Evolutionary conservation across 2,113 vertebrate species (phyloP).

Genomic region (Conger conger): DNA sequence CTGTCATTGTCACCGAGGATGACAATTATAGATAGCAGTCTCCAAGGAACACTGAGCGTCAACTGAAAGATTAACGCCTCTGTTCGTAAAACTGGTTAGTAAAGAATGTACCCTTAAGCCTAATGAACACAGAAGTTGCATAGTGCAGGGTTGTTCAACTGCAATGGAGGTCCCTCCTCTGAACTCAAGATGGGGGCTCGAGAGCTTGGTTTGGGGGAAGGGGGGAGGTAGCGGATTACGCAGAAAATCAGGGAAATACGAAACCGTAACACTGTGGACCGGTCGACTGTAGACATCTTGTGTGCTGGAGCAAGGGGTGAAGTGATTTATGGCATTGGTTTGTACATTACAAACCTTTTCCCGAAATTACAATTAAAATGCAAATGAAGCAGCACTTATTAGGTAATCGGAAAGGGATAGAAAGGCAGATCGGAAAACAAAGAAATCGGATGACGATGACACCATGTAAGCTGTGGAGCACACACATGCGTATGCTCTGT

Average conservation of each 20-base stretch:
- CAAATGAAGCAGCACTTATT: slow-evolving; percentile 67
- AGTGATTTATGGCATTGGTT: slow-evolving; percentile 54
- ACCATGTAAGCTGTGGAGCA: slow-evolving; percentile 50
- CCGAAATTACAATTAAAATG: slow-evolving; percentile 60
- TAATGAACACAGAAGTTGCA: neutral
- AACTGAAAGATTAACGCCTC: neutral
- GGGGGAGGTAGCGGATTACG: neutral
- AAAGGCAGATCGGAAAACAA: slow-evolving; percentile 44
- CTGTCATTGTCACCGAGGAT: neutral
- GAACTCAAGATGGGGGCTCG: slow-evolving; percentile 36
- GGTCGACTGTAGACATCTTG: slow-evolving; percentile 62
- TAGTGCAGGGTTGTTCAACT: neutral
- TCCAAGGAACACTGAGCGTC: neutral
- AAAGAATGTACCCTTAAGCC: slow-evolving; percentile 13
- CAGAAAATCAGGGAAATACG: slow-evolving; percentile 52
- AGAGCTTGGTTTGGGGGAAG: slow-evolving; percentile 31
- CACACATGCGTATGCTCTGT: slow-evolving; percentile 63
- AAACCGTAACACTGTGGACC: slow-evolving; percentile 73
- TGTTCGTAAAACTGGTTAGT: neutral
- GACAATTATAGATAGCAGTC: slow-evolving; percentile 4
- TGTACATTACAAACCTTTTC: slow-evolving; percentile 50
- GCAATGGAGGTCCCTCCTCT: slow-evolving; percentile 25
- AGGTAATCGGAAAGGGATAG: neutral
- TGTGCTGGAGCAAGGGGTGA: slow-evolving; percentile 10
- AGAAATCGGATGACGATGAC: slow-evolving; percentile 48